Percentiles rank a stretch among this genome's conserved stretches.
phyloP scores from a whole-genome alignment of 2,888 invertebrate genomes.

The Hyalella azteca region DNA sequence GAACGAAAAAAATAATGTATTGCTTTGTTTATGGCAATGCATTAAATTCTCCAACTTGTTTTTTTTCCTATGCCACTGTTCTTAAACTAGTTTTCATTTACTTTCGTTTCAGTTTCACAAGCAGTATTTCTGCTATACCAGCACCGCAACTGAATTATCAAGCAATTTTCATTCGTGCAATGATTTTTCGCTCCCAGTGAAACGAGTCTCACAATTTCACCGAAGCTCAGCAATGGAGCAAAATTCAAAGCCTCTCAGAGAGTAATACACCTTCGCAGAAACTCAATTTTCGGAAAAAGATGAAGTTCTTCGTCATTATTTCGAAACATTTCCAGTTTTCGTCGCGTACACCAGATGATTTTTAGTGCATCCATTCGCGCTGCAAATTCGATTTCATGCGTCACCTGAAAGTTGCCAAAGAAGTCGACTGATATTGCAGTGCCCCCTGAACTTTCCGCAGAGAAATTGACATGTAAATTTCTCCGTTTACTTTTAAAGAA shows the following conservation, averaged over 20 bases:
- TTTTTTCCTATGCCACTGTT: too few species aligned
- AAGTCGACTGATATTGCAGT: conserved; percentile 8
- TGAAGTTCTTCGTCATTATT: background rate
- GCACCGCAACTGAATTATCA: too few species aligned
- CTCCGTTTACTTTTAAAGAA: background rate
- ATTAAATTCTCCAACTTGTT: too few species aligned
- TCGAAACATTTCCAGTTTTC: background rate
- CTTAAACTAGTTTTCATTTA: too few species aligned
- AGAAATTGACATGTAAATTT: conserved; percentile 30
- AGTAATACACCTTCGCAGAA: too few species aligned
- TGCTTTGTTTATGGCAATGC: too few species aligned
- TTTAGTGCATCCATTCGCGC: background rate
- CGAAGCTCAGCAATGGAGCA: background rate
- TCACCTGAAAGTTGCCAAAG: background rate
- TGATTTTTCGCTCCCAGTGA: too few species aligned
- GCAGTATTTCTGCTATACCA: too few species aligned
- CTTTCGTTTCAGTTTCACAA: too few species aligned
- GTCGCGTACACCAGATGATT: background rate
- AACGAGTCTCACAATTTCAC: too few species aligned
- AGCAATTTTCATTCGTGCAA: too few species aligned
- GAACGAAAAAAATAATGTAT: too few species aligned
- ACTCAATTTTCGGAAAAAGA: background rate
- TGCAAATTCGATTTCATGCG: conserved; percentile 20
- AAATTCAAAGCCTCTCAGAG: background rate
- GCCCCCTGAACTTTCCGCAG: background rate